phyloP scores from a whole-genome alignment of 2,113 vertebrate species.

The Microtus montanus region DNA sequence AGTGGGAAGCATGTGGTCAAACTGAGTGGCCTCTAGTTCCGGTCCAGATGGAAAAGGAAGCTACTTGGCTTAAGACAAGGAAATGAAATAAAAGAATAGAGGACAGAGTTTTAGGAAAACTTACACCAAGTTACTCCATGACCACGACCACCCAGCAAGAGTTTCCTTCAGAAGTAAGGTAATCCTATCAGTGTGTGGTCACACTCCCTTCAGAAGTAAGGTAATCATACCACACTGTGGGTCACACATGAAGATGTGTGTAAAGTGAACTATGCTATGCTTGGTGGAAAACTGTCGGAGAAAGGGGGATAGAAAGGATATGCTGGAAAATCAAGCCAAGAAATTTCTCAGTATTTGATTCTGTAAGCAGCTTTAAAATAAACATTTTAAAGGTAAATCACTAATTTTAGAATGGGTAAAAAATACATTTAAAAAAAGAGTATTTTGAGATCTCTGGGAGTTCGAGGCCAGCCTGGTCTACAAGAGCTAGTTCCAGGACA shows the following conservation, averaged over 20 bases:
- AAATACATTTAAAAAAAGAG: conserved; percentile 28
- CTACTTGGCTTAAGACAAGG: background rate
- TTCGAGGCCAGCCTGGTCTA: no score
- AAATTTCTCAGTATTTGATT: background rate
- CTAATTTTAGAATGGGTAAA: conserved; percentile 7
- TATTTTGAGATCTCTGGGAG: no score
- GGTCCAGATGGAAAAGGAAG: background rate
- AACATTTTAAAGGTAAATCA: conserved; percentile 24
- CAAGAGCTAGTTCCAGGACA: no score
- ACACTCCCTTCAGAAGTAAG: no score
- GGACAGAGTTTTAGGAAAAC: background rate
- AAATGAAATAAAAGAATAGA: background rate
- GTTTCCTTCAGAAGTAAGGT: background rate
- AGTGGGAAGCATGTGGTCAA: background rate
- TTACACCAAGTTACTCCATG: background rate
- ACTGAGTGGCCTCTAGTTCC: background rate
- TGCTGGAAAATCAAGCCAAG: background rate
- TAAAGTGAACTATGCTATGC: background rate
- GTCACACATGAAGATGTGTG: background rate
- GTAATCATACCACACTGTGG: no score
- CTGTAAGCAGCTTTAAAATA: background rate
- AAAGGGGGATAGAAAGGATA: conserved; percentile 32
- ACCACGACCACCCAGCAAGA: background rate
- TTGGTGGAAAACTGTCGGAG: background rate
- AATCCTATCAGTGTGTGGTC: background rate